A percentile compares a stretch with the other conserved stretches of the same genome.
Conservation (phyloP, 1,140 invertebrate genomes). For the Nephila pilipes region DNA sequence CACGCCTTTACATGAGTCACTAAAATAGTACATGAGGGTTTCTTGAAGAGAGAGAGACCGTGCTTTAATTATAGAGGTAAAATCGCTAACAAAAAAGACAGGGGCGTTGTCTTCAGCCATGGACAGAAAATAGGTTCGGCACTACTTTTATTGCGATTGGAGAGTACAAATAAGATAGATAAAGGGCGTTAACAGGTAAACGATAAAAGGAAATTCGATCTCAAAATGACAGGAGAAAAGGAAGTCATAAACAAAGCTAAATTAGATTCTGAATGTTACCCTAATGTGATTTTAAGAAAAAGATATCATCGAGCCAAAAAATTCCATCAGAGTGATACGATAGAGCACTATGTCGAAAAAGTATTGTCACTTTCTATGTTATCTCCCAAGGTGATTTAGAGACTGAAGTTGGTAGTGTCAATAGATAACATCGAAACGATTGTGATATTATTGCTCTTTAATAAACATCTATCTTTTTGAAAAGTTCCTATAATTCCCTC, state of each 20-base stretch:
- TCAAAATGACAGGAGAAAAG: conserved; percentile 22
- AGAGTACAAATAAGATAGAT: conserved; percentile 24
- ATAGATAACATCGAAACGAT: no score
- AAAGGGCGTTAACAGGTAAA: conserved; percentile 32
- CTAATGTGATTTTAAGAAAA: background rate
- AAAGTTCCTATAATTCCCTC: no score
- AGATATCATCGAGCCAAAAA: no score
- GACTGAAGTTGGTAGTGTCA: no score
- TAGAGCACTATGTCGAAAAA: no score
- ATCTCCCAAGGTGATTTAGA: no score
- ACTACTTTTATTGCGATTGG: background rate
- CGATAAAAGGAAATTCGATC: conserved; percentile 37
- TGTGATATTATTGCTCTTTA: no score
- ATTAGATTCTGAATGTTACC: background rate
- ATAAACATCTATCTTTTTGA: no score
- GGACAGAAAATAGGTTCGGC: conserved; percentile 2
- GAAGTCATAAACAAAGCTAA: background rate
- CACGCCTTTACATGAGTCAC: background rate
- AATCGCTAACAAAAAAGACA: conserved; percentile 23
- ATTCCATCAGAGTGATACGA: no score
- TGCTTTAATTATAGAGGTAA: background rate
- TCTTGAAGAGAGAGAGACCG: background rate
- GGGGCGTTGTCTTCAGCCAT: conserved; percentile 9
- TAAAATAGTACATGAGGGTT: background rate
- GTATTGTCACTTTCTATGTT: no score